Percentiles rank a stretch among this genome's conserved stretches.
Evolutionary conservation across 2,113 vertebrate genomes (phyloP).

Genomic region (Cottus gobio): DNA sequence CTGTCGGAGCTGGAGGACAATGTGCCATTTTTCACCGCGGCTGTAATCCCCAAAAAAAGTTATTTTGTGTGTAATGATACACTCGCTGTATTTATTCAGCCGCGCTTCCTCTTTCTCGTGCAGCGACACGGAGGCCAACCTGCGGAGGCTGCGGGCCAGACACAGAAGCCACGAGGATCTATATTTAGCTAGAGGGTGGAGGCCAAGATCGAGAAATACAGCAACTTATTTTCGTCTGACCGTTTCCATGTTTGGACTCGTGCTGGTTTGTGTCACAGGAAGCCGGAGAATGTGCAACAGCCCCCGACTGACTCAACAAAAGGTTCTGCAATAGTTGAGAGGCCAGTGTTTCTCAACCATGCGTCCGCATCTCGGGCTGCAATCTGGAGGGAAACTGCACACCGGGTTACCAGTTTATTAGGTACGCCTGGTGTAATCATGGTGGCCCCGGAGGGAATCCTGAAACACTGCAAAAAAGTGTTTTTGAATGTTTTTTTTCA

Average conservation of each 20-base stretch:
- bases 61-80: constrained; percentile 50
- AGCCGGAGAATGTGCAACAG: constrained; percentile 3
- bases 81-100: constrained; percentile 65
- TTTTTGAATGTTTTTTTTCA: background rate
- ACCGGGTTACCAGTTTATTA: background rate
- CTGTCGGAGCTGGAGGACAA: background rate
- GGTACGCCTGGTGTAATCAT: background rate
- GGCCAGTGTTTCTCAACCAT: constrained; percentile 11
- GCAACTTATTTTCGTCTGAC: constrained; percentile 64
- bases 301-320: background rate
- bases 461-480: background rate
- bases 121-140: constrained; percentile 15
- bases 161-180: constrained; percentile 53
- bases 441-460: background rate
- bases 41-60: constrained; percentile 25
- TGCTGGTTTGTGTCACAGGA: constrained; percentile 41
- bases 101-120: constrained; percentile 35
- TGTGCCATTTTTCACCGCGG: constrained; percentile 41
- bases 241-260: constrained; percentile 65
- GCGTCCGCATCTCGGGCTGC: constrained; percentile 3
- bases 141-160: constrained; percentile 45
- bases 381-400: background rate
- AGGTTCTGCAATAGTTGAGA: background rate
- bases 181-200: constrained; percentile 65
- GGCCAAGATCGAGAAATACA: constrained; percentile 49